phyloP scores from a whole-genome alignment of 2,113 vertebrate genomes.

The Ascaphus truei region DNA sequence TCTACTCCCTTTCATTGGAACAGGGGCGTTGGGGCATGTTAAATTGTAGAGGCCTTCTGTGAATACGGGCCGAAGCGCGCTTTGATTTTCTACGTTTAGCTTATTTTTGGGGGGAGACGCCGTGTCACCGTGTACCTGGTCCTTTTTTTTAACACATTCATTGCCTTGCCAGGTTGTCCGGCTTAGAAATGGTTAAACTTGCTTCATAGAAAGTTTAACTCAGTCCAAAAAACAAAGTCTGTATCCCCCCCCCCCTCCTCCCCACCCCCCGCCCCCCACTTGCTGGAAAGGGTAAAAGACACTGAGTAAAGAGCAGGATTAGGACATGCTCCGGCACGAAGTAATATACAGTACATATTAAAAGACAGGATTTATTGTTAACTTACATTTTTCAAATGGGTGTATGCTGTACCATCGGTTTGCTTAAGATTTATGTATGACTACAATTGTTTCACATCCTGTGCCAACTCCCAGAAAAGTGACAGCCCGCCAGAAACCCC shows the following conservation, averaged over 20 bases:
- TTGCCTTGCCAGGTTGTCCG: too few species aligned
- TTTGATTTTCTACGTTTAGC: too few species aligned
- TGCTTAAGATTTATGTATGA: constrained; percentile 52
- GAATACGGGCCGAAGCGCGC: too few species aligned
- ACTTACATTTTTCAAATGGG: constrained; percentile 67
- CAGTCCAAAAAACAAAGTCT: constrained; percentile 35
- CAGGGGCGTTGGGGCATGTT: too few species aligned
- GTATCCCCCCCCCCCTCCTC: neutral
- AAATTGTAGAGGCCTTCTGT: too few species aligned
- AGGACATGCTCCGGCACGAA: constrained; percentile 56
- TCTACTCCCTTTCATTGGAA: too few species aligned
- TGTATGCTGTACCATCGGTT: constrained; percentile 55
- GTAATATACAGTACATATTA: constrained; percentile 28
- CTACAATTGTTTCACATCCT: constrained; percentile 40
- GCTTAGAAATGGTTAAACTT: neutral
- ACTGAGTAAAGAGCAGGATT: constrained; percentile 52
- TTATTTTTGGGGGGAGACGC: too few species aligned
- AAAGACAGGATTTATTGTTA: constrained; percentile 56
- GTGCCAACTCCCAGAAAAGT: constrained; percentile 41
- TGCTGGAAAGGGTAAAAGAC: constrained; percentile 45
- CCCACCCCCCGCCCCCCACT: constrained; percentile 39
- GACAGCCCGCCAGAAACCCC: constrained; percentile 33
- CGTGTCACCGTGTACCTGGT: too few species aligned
- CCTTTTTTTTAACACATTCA: too few species aligned
- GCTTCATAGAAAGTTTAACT: constrained; percentile 48